Conservation (phyloP, 2,888 invertebrate species). For the Limnephilus lunatus region DNA sequence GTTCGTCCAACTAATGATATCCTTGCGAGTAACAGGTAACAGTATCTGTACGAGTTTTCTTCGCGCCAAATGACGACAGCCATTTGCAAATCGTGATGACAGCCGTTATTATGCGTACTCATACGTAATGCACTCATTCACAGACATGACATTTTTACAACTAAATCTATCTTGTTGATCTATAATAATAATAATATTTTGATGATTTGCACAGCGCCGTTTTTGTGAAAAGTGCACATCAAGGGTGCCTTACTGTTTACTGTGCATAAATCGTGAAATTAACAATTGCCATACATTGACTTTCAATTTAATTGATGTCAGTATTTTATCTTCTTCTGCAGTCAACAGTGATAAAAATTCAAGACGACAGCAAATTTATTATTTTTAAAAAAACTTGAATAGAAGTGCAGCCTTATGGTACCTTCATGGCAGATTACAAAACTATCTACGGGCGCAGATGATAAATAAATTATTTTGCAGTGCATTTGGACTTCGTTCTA, state of each 20-base stretch:
- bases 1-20: neutral
- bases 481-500: neutral
- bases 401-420: no score
- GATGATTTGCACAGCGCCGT: no score
- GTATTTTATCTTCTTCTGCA: neutral
- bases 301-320: neutral
- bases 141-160: neutral
- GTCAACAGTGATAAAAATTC: neutral
- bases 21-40: neutral
- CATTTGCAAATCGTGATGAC: neutral
- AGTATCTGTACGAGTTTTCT: neutral
- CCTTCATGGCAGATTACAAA: neutral
- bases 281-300: neutral
- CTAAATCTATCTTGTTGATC: neutral
- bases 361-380: neutral
- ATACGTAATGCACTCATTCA: neutral
- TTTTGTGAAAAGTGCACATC: no score
- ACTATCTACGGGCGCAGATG: neutral
- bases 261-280: neutral
- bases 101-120: neutral
- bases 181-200: neutral
- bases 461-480: neutral
- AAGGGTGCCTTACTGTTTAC: neutral
- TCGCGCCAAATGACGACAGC: neutral
- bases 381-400: neutral